phyloP scores from a whole-genome alignment of 2,797 vertebrate genomes.

The Serranus cabrilla region DNA sequence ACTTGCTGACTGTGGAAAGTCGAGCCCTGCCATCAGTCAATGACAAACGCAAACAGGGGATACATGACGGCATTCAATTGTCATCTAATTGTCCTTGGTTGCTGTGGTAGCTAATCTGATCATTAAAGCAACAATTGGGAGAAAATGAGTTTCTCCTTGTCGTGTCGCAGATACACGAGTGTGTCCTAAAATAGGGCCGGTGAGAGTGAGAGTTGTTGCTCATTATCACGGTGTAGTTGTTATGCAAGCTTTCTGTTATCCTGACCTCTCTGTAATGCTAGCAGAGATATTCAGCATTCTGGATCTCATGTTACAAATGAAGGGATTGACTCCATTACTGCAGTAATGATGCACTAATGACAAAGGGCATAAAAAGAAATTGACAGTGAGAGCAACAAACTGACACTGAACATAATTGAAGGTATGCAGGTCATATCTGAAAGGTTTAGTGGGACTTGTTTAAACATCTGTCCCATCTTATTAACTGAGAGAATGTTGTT shows the following conservation, averaged over 20 bases:
- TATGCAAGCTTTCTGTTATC: slow-evolving; percentile 44
- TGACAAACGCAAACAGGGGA: slow-evolving; percentile 67
- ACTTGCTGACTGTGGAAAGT: slow-evolving; percentile 61
- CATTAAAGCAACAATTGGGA: slow-evolving; percentile 67
- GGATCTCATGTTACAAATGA: slow-evolving; percentile 48
- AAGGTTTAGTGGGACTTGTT: slow-evolving; percentile 33
- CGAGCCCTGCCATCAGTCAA: slow-evolving; percentile 66
- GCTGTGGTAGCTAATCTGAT: slow-evolving; percentile 74
- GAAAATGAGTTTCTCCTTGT: slow-evolving; percentile 66
- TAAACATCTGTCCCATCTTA: slow-evolving; percentile 41
- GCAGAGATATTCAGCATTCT: slow-evolving; percentile 21
- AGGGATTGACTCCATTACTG: slow-evolving; percentile 39
- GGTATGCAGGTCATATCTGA: slow-evolving; percentile 26
- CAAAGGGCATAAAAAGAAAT: slow-evolving; percentile 34
- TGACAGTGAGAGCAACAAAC: slow-evolving; percentile 28
- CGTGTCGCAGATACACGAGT: slow-evolving; percentile 12
- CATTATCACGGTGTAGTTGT: slow-evolving; percentile 56
- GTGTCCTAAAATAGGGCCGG: slow-evolving; percentile 50
- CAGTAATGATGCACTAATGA: slow-evolving; percentile 44
- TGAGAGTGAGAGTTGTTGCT: slow-evolving; percentile 34
- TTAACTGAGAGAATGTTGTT: slow-evolving; percentile 54
- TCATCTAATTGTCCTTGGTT: slow-evolving; percentile 76
- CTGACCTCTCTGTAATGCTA: slow-evolving; percentile 49
- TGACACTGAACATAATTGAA: slow-evolving; percentile 5
- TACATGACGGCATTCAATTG: slow-evolving; percentile 65